Evolutionary conservation across 2,797 vertebrate genomes (phyloP), one percentile per base, ranked within the genome.

Genomic region (Rhabdomys pumilio): DNA sequence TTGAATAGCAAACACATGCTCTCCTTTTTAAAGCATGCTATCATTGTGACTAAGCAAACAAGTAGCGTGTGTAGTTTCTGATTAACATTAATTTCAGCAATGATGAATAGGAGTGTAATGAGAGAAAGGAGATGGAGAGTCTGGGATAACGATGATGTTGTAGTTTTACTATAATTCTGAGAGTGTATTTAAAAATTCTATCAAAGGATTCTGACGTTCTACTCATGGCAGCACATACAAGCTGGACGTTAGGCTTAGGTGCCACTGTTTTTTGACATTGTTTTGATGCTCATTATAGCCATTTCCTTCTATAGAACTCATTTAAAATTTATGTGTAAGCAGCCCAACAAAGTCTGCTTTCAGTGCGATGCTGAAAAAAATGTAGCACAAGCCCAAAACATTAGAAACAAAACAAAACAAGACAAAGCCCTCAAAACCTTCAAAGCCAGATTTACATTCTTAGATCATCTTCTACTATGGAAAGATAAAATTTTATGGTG

Each of bases 401-500:
- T 38, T 81, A 75, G 85, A 95, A 47, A 86, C 63, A n/a, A 83
- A 65, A 63, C 53, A 92, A 96, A 81, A 95, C 38, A 94, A 72
- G 38, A 72, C n/a, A 44, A 63, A 63, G 29, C 22, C 41, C 41
- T 76, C 26, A 96, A 95, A 90, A 82, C 59, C 80, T 65, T 95
- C 57, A 83, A 93, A 96, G 91, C 47, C 34, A 95, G 95, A 94
- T 92, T 95, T 94, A 90, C 5, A 89, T 72, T 94, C 91, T 92
- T 82, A 97, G 89, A 91, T 97, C 79, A 95, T 91, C 92, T 89
- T 95, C 93, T 96, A 95, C 95, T 89, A 90, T 26, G 87, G 76
- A 96, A 96, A 96, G 79, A 87, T 96, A 96, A 92, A 93, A 65
- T 83, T 96, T 95, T 95, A 94, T 57, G 79, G 89, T 95, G 73